Conservation (phyloP, 2,797 vertebrate species). For the Chanos chanos region DNA sequence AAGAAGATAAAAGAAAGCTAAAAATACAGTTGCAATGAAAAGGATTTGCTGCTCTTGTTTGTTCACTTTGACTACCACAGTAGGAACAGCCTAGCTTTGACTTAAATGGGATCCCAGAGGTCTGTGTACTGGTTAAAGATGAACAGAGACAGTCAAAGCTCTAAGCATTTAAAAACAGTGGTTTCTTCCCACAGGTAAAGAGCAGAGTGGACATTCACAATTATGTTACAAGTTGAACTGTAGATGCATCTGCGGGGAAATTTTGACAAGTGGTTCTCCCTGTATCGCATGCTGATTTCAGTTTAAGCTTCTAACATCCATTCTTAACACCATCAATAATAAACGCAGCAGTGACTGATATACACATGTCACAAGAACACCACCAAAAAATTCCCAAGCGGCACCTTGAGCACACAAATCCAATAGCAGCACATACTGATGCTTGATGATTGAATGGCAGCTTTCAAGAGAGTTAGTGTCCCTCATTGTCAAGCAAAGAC, state of each 20-base stretch:
- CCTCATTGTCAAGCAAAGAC: constrained; percentile 76
- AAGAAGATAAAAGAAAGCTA: constrained; percentile 52
- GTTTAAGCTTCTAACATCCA: constrained; percentile 43
- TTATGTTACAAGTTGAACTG: constrained; percentile 43
- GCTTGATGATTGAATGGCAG: constrained; percentile 65
- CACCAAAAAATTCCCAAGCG: constrained; percentile 54
- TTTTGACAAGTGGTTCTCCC: constrained; percentile 32
- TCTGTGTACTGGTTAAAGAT: constrained; percentile 34
- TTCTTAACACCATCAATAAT: constrained; percentile 41
- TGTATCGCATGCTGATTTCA: constrained; percentile 26
- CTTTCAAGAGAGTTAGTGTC: constrained; percentile 68
- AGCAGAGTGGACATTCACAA: constrained; percentile 29
- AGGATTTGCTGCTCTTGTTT: constrained; percentile 38
- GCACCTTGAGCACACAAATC: constrained; percentile 55
- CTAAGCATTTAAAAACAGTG: constrained; percentile 17
- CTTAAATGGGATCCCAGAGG: constrained; percentile 26
- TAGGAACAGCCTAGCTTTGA: constrained; percentile 22
- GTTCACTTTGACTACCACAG: constrained; percentile 28
- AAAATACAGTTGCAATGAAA: constrained; percentile 51
- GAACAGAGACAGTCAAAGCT: constrained; percentile 38
- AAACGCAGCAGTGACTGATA: constrained; percentile 34
- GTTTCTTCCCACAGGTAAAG: constrained; percentile 35
- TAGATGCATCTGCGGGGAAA: constrained; percentile 31
- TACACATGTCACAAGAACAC: constrained; percentile 48
- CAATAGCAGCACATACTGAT: constrained; percentile 62